Conservation (phyloP, 2,888 invertebrate species). For the Pseudeuparius sepicola region DNA sequence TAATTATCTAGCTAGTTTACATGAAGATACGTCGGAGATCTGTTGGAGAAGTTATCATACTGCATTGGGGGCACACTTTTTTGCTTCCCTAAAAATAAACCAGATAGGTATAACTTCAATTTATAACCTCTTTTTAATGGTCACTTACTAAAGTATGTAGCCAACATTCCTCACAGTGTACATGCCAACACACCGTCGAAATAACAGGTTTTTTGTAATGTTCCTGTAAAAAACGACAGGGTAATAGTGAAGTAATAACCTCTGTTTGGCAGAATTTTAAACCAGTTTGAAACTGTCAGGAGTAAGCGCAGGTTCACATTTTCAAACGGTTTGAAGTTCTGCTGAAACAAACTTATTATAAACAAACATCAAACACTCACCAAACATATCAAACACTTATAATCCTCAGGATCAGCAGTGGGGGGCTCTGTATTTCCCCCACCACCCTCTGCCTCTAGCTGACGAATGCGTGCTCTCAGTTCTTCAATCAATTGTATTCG, state of each 20-base stretch:
- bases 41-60: conserved; percentile 81
- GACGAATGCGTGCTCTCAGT: conserved; percentile 45
- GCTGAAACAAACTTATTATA: no score
- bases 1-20: conserved; percentile 41
- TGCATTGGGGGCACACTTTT: conserved; percentile 90
- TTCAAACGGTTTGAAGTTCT: no score
- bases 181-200: conserved; percentile 60
- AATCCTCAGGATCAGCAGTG: conserved; percentile 42
- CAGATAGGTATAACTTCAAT: no score
- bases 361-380: no score
- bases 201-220: conserved; percentile 54
- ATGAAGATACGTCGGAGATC: conserved; percentile 84
- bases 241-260: no score
- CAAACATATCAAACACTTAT: conserved; percentile 67
- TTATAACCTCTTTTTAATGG: no score
- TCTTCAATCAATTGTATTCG: conserved; percentile 46
- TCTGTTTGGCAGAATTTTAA: no score
- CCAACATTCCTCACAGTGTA: conserved; percentile 63
- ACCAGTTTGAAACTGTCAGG: no score
- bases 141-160: conserved; percentile 48
- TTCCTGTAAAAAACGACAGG: conserved; percentile 41
- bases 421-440: conserved; percentile 16
- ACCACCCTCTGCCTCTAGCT: conserved; percentile 43
- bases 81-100: conserved; percentile 58
- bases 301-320: no score